Conservation (phyloP, 2,797 vertebrate species). For the Cossypha niveicapilla region DNA sequence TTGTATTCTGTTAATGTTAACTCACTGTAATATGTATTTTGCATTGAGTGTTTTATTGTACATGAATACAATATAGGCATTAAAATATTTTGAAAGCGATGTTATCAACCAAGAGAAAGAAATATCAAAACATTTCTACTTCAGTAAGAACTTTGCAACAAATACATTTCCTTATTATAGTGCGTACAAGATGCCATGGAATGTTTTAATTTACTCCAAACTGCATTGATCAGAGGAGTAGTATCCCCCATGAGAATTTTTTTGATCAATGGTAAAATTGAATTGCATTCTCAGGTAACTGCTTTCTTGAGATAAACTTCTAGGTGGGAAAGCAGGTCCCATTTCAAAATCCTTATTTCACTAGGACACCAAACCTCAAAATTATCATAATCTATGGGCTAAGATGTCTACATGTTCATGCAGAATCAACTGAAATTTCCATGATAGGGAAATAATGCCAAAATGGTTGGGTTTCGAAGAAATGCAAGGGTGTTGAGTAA, state of each 20-base stretch:
- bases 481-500: not conserved
- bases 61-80: not conserved
- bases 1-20: not conserved
- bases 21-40: not conserved
- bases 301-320: not conserved
- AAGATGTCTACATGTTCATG: not conserved
- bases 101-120: not conserved
- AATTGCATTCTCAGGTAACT: not conserved
- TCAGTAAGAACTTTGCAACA: not conserved
- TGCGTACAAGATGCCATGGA: not conserved
- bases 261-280: not conserved
- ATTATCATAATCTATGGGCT: not conserved
- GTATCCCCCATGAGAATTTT: not conserved
- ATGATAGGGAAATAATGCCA: not conserved
- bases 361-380: not conserved
- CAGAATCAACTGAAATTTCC: not conserved
- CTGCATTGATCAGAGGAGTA: not conserved
- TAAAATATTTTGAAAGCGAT: not conserved
- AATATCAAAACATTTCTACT: not conserved
- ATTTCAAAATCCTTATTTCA: not conserved
- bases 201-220: not conserved
- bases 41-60: not conserved
- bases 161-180: not conserved
- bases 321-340: not conserved
- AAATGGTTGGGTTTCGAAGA: not conserved